A percentile compares a stretch with the other conserved stretches of the same genome.
These are phyloP conservation scores for Tokudaia tokunoshimensis DNA, from an alignment of 2,797 vertebrate species.

Conservation along the genomic window DNA sequence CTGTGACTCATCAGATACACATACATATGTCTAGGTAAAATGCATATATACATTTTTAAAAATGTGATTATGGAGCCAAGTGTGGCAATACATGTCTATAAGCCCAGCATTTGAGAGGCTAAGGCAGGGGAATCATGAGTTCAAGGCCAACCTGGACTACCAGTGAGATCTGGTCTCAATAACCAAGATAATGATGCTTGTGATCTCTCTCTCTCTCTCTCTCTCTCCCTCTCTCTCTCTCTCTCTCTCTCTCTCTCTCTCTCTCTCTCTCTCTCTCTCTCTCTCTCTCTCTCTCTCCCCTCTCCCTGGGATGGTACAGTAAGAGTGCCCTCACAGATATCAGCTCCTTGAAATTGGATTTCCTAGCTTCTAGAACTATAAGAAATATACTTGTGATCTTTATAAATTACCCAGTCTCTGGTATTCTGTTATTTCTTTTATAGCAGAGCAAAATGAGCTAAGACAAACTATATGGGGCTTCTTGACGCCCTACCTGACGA, in stretches of 20 bases:
- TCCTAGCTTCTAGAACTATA: not conserved
- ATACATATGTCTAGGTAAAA: not conserved
- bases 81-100: not conserved
- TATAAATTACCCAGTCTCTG: not conserved
- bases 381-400: not conserved
- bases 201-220: not conserved
- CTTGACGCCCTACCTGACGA: not conserved
- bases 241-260: not conserved
- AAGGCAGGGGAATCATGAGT: not conserved
- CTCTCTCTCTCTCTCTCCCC: not conserved
- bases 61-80: not conserved
- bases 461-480: not conserved
- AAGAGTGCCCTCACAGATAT: not conserved
- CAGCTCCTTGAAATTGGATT: not conserved
- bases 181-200: not conserved
- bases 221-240: not conserved
- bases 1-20: not conserved
- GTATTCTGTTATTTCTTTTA: not conserved
- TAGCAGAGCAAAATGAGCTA: not conserved
- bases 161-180: not conserved
- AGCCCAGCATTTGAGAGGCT: not conserved
- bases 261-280: not conserved
- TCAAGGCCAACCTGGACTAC: not conserved
- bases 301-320: not conserved
- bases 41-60: not conserved